Base-by-base conservation (phyloP, 2,113 vertebrate species). In the Euleptes europaea region DNA sequence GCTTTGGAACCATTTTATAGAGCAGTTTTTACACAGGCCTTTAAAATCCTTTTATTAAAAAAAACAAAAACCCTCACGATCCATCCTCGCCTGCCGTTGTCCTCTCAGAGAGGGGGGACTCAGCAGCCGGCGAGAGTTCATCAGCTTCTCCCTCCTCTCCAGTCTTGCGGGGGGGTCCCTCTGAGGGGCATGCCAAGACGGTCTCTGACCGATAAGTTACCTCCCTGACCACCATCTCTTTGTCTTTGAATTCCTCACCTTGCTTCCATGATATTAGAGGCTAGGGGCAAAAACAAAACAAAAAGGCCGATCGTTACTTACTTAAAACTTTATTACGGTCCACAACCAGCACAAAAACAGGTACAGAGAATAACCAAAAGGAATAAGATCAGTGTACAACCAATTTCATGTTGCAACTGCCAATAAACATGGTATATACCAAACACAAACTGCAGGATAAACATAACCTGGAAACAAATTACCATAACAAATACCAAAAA, bases 131-230 rank as follows among this genome's bases (percentile, higher is more conserved):
- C 4, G 1, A 28, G 35, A 44, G 42, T 26, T 13, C n/a, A 28
- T 14, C 5, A n/a, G n/a, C 10, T 19, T 11, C 9, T 42, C 2
- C 35, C 2, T 5, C 54, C 17, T 26, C 1, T 7, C 33, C 15
- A 49, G 63, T 40, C 4, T 70, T 21, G 9, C 14, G 19, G 3
- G 33, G 11, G 4, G 35, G 38, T 2, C 54, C 28, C 9, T 63
- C n/a, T 1, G 3, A 1, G 11, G 23, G 23, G 0, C 1, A 6
- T 10, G 49, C 21, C 1, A 12, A 0, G 19, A 5, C 72, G 2
- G 12, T n/a, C n/a, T 76, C 71, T 0, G 63, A 35, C 71, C 57
- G 49, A 7, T 26, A 1, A 2, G 1, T 17, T 1, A 44, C 33
- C 66, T 70, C 31, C 0, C 0, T 5, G 5, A 38, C 15, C 1